These are phyloP conservation scores for Atrina japonica DNA, from an alignment of 2,888 invertebrate species.

Conservation along the genomic window DNA sequence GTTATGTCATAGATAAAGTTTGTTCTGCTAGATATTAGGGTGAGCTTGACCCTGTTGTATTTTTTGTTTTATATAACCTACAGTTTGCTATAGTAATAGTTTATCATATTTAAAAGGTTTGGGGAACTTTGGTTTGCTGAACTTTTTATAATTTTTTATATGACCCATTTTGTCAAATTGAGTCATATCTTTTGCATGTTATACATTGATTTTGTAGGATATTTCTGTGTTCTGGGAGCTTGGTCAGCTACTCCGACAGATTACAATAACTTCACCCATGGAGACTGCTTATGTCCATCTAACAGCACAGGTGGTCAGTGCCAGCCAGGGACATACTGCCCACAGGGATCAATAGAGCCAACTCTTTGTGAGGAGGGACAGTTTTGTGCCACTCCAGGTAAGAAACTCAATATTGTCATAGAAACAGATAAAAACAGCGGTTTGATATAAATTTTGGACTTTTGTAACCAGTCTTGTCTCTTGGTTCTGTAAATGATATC, in stretches of 20 bases:
- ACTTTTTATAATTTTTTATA: too few relatives aligned
- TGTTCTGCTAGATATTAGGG: too few relatives aligned
- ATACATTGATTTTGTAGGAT: slow-evolving; percentile 67
- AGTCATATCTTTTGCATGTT: too few relatives aligned
- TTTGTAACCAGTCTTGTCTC: background rate
- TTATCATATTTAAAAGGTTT: too few relatives aligned
- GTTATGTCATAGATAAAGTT: too few relatives aligned
- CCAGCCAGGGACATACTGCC: slow-evolving; percentile 72
- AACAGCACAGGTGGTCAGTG: slow-evolving; percentile 75
- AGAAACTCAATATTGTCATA: background rate
- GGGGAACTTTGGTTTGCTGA: too few relatives aligned
- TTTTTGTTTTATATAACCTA: too few relatives aligned
- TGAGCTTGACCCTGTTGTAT: too few relatives aligned
- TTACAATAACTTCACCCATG: slow-evolving; percentile 70
- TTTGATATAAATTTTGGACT: background rate
- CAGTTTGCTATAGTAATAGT: too few relatives aligned
- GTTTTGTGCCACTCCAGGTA: slow-evolving; percentile 69
- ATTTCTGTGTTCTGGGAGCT: slow-evolving; percentile 73
- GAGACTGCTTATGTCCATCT: slow-evolving; percentile 72
- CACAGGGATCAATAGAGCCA: slow-evolving; percentile 67
- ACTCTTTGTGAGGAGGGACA: slow-evolving; percentile 69
- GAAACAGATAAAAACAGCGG: background rate
- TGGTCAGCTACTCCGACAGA: slow-evolving; percentile 69
- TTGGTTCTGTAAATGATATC: background rate
- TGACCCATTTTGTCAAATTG: too few relatives aligned